Conservation (phyloP, 2,888 invertebrate species). For the Cartodere bifasciata region DNA sequence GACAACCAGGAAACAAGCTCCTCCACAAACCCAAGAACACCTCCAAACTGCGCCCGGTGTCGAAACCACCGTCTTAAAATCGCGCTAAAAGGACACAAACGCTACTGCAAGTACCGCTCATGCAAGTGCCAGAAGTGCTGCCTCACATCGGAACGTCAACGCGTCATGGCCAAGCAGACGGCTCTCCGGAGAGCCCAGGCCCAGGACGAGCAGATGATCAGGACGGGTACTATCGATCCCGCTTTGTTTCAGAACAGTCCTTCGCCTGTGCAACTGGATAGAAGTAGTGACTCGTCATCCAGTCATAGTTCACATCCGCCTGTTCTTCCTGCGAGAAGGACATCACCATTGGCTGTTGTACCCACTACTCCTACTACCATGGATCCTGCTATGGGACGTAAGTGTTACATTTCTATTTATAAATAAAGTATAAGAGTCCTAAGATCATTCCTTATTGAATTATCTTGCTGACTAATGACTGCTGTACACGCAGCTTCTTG, state of each 20-base stretch:
- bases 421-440: too few relatives aligned
- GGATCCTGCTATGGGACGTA: too few relatives aligned
- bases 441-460: too few relatives aligned
- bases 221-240: conserved; percentile 18
- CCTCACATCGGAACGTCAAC: conserved; percentile 73
- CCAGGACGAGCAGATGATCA: conserved; percentile 60
- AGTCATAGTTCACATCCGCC: conserved; percentile 43
- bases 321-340: conserved; percentile 34
- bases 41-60: conserved; percentile 87
- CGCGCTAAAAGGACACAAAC: conserved; percentile 82
- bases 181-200: conserved; percentile 72
- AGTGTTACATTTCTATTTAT: too few relatives aligned
- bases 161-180: conserved; percentile 82
- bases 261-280: conserved; percentile 34
- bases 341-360: conserved; percentile 35
- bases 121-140: conserved; percentile 81
- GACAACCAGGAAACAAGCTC: too few relatives aligned
- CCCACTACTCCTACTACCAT: conserved; percentile 33
- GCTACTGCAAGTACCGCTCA: conserved; percentile 75
- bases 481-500: too few relatives aligned
- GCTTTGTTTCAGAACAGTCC: conserved; percentile 26
- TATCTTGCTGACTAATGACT: too few relatives aligned
- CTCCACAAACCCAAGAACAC: conserved; percentile 55
- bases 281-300: conserved; percentile 41
- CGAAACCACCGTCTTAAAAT: conserved; percentile 84